Evolutionary conservation across 2,888 invertebrate species (phyloP), one percentile per base, ranked within the genome.

Genomic region (Phalera bucephala): DNA sequence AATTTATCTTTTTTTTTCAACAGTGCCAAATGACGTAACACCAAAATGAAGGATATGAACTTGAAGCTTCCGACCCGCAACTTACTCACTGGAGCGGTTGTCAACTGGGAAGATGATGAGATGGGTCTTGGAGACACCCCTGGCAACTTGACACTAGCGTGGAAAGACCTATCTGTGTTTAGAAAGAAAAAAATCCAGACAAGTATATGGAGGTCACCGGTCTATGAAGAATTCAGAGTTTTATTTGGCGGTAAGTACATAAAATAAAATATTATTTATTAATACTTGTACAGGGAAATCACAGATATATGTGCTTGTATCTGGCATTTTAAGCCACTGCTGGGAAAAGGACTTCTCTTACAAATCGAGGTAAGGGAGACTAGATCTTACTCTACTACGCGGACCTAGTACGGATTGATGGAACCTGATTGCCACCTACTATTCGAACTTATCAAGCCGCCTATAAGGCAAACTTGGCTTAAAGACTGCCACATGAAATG

Each of bases 131-230:
- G 72, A 0, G 86, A 84, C 40, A 67, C 48, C 4, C 82, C 80
- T 0, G 79, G 75, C 38, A 84, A 86, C 65, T 76, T 91, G 20
- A 90, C 89, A 0, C 57, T 91, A 19, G 69, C 91, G 0, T 91
- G 91, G 91, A 90, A 89, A 41, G 87, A 91, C 51, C 75, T 91
- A 0, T 90, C 89, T 0, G 90, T 91, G 1, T 91, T 88, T 51
- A 80, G 90, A 23, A 83, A 71, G 57, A 90, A 80, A 64, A 91
- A 90, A 37, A 71, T 64, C 7, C 81, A 88, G 51, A 86, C 76
- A 23, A 87, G 88, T 43, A 90, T 91, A 35, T 90, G 91, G 80
- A 75, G 83, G 29, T 84, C 88, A 0, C 70, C 88, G 15, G 77
- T 75, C 1, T 85, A 87, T 45, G 91, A 91, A 53, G 85, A 90